Evolutionary conservation across 2,888 invertebrate genomes (phyloP).

Genomic region (Zele albiditarsus): DNA sequence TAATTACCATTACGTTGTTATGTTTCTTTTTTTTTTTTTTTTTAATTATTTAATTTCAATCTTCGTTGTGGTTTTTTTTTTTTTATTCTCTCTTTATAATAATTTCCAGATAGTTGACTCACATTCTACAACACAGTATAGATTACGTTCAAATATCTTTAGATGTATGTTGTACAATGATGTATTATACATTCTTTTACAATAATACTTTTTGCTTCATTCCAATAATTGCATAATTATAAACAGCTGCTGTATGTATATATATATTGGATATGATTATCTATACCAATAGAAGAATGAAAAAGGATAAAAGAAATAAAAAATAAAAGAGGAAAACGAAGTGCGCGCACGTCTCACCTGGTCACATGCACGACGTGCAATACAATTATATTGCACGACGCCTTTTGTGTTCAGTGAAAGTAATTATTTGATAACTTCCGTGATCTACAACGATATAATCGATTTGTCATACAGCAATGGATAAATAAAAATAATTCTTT

Average conservation of each 20-base stretch:
- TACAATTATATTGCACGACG: slow-evolving; percentile 13
- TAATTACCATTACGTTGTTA: neutral
- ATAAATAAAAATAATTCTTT: neutral
- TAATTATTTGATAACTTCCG: slow-evolving; percentile 51
- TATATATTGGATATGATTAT: neutral
- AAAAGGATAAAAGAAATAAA: slow-evolving; percentile 13
- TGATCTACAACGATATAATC: slow-evolving; percentile 47
- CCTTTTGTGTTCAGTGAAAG: slow-evolving; percentile 46
- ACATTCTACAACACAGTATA: neutral
- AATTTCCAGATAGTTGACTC: slow-evolving; percentile 10
- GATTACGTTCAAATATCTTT: slow-evolving; percentile 5
- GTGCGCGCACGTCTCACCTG: slow-evolving; percentile 9
- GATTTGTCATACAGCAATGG: slow-evolving; percentile 40
- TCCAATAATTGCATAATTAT: slow-evolving; percentile 38
- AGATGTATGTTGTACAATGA: neutral
- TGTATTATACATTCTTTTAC: slow-evolving; percentile 3
- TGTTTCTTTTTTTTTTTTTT: neutral
- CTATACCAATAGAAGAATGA: neutral
- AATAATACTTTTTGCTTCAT: slow-evolving; percentile 17
- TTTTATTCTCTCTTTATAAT: slow-evolving; percentile 6
- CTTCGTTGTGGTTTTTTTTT: neutral
- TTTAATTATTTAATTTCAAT: neutral
- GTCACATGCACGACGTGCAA: neutral
- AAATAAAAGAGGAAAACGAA: slow-evolving; percentile 18
- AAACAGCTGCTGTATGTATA: slow-evolving; percentile 30